phyloP scores from a whole-genome alignment of 2,888 invertebrate species.

The Agrenia bidenticulata region DNA sequence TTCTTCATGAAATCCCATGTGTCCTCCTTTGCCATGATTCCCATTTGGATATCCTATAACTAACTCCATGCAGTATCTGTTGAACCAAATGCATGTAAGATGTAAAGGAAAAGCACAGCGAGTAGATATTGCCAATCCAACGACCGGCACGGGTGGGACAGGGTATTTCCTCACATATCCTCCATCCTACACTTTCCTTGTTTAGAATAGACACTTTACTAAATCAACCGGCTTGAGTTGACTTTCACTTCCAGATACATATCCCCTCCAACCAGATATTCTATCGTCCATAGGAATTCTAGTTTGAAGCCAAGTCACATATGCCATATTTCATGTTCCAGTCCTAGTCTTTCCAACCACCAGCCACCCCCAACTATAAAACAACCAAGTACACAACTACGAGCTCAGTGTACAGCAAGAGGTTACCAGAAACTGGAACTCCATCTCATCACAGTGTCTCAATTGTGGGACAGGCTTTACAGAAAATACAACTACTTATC shows the following conservation, averaged over 20 bases:
- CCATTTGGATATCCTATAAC: background rate
- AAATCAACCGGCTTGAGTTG: slow-evolving; percentile 15
- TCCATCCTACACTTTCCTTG: background rate
- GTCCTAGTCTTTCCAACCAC: background rate
- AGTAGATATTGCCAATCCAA: slow-evolving; percentile 19
- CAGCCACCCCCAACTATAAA: no score
- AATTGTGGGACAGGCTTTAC: no score
- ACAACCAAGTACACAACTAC: no score
- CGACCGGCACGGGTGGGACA: slow-evolving; percentile 16
- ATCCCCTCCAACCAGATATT: background rate
- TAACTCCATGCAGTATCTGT: background rate
- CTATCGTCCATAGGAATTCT: background rate
- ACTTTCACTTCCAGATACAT: slow-evolving; percentile 22
- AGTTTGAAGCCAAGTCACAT: slow-evolving; percentile 19
- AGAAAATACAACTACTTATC: no score
- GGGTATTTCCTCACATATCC: slow-evolving; percentile 20
- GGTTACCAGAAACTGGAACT: no score
- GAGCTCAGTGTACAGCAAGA: no score
- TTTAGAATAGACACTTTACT: slow-evolving; percentile 22
- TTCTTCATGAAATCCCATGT: slow-evolving; percentile 24
- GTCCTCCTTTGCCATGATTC: slow-evolving; percentile 23
- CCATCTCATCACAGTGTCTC: no score
- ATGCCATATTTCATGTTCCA: slow-evolving; percentile 17
- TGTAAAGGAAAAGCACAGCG: background rate
- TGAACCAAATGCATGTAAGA: no score